These are phyloP conservation scores for Pristionchus fissidentatus DNA, from an alignment of 2,888 invertebrate species.

Conservation along the genomic window DNA sequence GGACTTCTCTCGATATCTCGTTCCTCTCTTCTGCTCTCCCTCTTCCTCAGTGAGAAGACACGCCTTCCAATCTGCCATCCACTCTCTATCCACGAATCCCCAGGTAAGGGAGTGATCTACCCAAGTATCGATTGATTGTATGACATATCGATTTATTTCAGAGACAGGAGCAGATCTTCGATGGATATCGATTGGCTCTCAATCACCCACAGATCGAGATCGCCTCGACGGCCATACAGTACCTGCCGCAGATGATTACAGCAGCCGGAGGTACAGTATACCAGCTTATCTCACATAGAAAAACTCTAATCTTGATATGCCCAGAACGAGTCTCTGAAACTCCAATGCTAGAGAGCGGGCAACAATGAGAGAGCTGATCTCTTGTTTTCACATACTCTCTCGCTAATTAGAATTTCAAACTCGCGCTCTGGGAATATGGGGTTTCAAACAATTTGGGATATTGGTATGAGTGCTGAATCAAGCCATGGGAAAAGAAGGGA, in stretches of 20 bases:
- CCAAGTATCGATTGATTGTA: neutral
- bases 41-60: conserved; percentile 40
- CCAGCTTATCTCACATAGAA: no score
- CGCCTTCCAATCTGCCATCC: conserved; percentile 38
- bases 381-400: no score
- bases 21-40: conserved; percentile 45
- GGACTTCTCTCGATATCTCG: conserved; percentile 23
- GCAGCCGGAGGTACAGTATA: conserved; percentile 29
- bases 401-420: no score
- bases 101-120: conserved; percentile 20
- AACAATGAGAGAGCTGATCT: no score
- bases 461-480: no score
- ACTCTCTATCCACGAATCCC: conserved; percentile 16
- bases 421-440: no score
- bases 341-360: no score
- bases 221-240: conserved; percentile 34
- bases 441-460: no score
- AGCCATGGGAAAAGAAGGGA: no score
- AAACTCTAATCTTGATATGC: no score
- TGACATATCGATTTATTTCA: neutral
- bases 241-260: conserved; percentile 38
- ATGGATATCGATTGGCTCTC: conserved; percentile 43
- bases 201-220: neutral
- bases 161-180: conserved; percentile 23
- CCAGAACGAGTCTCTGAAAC: no score